phyloP scores from a whole-genome alignment of 2,113 vertebrate species.

The Burhinus bistriatus region DNA sequence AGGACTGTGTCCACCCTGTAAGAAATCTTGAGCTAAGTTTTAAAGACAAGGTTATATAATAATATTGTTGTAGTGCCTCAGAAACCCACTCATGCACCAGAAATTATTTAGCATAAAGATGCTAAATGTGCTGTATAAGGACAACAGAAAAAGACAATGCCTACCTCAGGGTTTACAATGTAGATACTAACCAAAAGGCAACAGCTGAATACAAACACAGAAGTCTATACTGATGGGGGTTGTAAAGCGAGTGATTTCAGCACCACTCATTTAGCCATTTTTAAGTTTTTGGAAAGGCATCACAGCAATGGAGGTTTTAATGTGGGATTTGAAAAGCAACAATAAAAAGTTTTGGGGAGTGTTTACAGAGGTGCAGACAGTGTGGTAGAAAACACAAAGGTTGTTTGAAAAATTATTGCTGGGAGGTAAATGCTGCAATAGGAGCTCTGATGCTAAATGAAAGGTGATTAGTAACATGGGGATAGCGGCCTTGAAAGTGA shows the following conservation, averaged over 20 bases:
- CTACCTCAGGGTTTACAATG: neutral
- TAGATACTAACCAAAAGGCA: neutral
- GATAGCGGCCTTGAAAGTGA: neutral
- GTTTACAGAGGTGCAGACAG: neutral
- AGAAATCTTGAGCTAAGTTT: neutral
- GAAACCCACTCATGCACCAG: neutral
- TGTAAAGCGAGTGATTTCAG: neutral
- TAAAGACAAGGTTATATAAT: neutral
- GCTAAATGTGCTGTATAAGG: neutral
- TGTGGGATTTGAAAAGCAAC: neutral
- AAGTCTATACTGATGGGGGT: neutral
- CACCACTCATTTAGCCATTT: neutral
- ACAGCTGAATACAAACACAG: neutral
- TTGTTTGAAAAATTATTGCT: neutral
- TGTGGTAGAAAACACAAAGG: neutral
- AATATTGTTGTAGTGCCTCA: neutral
- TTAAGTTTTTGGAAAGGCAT: neutral
- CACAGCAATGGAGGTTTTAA: neutral
- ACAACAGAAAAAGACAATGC: neutral
- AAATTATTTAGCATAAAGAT: neutral
- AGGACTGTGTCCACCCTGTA: neutral
- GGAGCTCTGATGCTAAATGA: neutral
- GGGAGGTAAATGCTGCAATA: neutral
- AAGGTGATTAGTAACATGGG: neutral
- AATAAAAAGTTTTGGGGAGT: neutral